Percentiles rank a stretch among this genome's conserved stretches.
These are phyloP conservation scores for Fregata magnificens DNA, from an alignment of 2,113 vertebrate species.

Conservation along the genomic window DNA sequence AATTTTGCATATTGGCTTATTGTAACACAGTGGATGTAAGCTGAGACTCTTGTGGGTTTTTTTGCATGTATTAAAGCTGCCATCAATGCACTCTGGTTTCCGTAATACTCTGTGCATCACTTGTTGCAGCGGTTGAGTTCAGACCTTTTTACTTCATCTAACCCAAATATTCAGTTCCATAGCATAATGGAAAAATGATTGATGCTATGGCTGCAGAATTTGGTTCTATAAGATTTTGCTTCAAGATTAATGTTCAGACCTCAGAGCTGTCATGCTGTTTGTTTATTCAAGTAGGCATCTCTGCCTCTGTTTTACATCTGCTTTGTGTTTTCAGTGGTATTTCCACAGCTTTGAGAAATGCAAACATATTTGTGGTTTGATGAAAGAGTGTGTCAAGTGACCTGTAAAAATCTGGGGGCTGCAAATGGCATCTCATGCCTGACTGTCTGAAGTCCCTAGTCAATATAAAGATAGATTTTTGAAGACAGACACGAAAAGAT, in stretches of 20 bases:
- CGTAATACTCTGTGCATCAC: background rate
- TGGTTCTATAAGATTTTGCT: background rate
- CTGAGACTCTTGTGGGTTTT: accelerated
- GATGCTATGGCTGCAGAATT: background rate
- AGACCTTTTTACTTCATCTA: background rate
- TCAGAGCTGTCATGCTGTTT: background rate
- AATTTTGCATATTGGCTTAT: background rate
- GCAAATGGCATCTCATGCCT: background rate
- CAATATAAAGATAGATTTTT: background rate
- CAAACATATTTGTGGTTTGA: background rate
- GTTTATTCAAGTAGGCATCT: background rate
- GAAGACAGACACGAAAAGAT: background rate
- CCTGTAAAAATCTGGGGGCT: background rate
- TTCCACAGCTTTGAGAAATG: slow-evolving; percentile 16
- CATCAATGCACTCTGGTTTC: background rate
- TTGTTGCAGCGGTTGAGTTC: background rate
- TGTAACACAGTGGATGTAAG: background rate
- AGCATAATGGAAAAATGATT: background rate
- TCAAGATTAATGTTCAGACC: slow-evolving; percentile 12
- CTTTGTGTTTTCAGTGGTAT: slow-evolving; percentile 2
- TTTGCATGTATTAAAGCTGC: background rate
- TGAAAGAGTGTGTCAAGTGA: background rate
- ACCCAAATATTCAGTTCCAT: background rate
- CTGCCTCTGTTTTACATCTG: background rate
- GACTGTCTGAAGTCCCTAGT: background rate